Evolutionary conservation across 2,888 invertebrate genomes (phyloP).

Genomic region (Pegoplata infirma): DNA sequence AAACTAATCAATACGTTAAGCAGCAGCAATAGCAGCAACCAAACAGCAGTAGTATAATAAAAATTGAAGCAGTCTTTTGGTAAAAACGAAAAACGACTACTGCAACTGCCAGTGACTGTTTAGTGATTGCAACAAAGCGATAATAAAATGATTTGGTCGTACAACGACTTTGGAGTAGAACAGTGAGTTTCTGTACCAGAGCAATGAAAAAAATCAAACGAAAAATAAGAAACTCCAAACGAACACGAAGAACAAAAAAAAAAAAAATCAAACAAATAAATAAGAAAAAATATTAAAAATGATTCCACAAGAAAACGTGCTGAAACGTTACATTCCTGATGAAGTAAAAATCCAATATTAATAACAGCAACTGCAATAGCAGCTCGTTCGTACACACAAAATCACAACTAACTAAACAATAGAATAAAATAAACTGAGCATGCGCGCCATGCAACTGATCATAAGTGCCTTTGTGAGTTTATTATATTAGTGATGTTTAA

Average conservation of each 20-base stretch:
- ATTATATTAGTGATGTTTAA: neutral
- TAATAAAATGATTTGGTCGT: constrained; percentile 61
- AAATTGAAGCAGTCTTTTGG: constrained; percentile 36
- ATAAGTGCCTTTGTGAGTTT: constrained; percentile 20
- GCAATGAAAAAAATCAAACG: constrained; percentile 19
- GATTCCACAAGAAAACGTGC: constrained; percentile 57
- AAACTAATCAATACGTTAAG: constrained; percentile 62
- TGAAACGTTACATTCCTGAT: constrained; percentile 53
- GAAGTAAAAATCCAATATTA: constrained; percentile 28
- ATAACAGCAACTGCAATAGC: neutral
- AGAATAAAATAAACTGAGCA: constrained; percentile 46
- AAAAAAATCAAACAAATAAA: constrained; percentile 41
- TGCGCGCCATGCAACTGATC: constrained; percentile 45
- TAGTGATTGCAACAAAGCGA: constrained; percentile 59
- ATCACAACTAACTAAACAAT: constrained; percentile 46
- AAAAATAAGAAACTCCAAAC: constrained; percentile 26
- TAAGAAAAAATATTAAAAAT: constrained; percentile 50
- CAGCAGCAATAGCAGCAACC: constrained; percentile 18
- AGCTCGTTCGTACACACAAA: constrained; percentile 8
- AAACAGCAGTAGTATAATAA: constrained; percentile 29
- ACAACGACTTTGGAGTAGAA: constrained; percentile 10
- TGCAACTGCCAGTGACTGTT: constrained; percentile 37
- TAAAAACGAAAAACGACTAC: constrained; percentile 6
- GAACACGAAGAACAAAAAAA: no score
- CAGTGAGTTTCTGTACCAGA: constrained; percentile 1